Conservation (phyloP, 2,113 vertebrate species). For the Chlorodrepanis virens region DNA sequence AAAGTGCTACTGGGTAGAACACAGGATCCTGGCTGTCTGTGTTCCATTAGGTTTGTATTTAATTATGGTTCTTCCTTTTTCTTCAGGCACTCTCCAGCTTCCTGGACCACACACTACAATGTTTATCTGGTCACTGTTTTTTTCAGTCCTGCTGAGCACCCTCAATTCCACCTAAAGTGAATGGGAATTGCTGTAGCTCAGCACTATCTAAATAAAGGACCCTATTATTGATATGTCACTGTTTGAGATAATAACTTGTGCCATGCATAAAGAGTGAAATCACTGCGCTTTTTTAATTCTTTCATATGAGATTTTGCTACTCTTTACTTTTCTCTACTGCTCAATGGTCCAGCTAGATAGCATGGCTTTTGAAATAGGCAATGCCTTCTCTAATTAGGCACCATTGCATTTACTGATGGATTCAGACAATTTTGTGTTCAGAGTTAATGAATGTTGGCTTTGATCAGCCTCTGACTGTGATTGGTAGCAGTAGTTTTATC, state of each 20-base stretch:
- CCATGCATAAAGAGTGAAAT: constrained; percentile 56
- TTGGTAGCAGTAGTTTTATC: constrained; percentile 30
- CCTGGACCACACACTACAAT: constrained; percentile 63
- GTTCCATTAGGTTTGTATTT: constrained; percentile 58
- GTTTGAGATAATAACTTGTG: constrained; percentile 60
- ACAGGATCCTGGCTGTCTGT: background rate
- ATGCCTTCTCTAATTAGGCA: constrained; percentile 55
- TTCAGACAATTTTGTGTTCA: constrained; percentile 63
- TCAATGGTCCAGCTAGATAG: constrained; percentile 58
- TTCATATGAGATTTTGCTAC: constrained; percentile 43
- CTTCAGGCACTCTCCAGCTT: constrained; percentile 46
- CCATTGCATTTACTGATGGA: constrained; percentile 59
- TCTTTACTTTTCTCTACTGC: constrained; percentile 38
- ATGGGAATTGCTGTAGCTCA: constrained; percentile 66
- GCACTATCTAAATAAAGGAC: constrained; percentile 61
- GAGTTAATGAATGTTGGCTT: constrained; percentile 67
- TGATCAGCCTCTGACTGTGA: constrained; percentile 55
- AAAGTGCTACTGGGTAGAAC: constrained; percentile 25
- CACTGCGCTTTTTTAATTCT: constrained; percentile 54
- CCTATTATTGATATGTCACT: constrained; percentile 55
- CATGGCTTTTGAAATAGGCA: constrained; percentile 50
- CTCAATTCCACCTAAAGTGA: constrained; percentile 59
- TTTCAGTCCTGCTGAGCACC: constrained; percentile 61
- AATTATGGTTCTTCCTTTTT: constrained; percentile 58
- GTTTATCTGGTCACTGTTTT: constrained; percentile 47